Conservation (phyloP, 2,888 invertebrate genomes). For the Eledona agricola region DNA sequence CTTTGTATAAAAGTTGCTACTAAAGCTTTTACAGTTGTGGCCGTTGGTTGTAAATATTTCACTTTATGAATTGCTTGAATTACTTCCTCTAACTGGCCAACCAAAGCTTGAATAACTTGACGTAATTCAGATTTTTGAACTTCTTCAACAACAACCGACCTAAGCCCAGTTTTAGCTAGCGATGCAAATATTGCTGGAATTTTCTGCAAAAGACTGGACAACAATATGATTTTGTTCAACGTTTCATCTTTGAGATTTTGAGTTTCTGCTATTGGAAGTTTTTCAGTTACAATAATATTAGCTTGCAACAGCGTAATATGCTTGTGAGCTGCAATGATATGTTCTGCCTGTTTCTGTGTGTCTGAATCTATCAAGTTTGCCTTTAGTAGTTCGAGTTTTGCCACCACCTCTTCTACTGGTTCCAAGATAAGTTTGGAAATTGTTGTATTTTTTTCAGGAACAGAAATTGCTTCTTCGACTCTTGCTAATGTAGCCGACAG, state of each 20-base stretch:
- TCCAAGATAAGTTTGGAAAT: conserved; percentile 6
- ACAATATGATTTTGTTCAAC: conserved; percentile 3
- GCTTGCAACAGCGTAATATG: no score
- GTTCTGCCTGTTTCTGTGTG: not conserved
- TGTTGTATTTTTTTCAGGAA: not conserved
- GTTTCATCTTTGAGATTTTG: conserved; percentile 1
- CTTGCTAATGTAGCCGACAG: conserved; percentile 25
- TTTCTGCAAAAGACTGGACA: conserved; percentile 3
- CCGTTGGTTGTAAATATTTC: conserved; percentile 29
- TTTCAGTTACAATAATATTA: conserved; percentile 5
- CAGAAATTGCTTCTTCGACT: conserved; percentile 19
- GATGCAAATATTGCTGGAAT: conserved; percentile 1
- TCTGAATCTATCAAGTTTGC: conserved; percentile 3
- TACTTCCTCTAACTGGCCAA: conserved; percentile 33
- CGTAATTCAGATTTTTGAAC: conserved; percentile 36
- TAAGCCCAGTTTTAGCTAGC: conserved; percentile 18
- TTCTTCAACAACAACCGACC: conserved; percentile 33
- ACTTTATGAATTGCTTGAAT: conserved; percentile 21
- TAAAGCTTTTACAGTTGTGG: conserved; percentile 31
- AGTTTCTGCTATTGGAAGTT: conserved; percentile 5
- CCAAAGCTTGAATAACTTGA: conserved; percentile 31
- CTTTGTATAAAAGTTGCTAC: conserved; percentile 15
- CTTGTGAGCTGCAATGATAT: not conserved
- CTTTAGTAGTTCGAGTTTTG: not conserved
- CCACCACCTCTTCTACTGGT: conserved; percentile 3